A percentile compares a stretch with the other conserved stretches of the same genome.
phyloP scores from a whole-genome alignment of 2,888 invertebrate genomes.

The Drosophila glabriapex region DNA sequence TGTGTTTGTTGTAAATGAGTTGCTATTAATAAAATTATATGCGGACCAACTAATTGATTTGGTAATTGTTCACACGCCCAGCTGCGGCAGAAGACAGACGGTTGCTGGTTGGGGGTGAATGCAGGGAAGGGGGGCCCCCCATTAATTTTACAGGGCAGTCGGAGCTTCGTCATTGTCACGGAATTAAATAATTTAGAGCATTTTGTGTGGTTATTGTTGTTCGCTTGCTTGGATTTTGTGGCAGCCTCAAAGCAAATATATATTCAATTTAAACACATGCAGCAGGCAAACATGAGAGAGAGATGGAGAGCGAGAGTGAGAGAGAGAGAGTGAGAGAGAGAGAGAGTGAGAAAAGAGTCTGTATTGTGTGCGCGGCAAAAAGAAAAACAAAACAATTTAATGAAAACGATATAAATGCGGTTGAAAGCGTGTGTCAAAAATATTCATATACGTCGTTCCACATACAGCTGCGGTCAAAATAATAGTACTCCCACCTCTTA shows the following conservation, averaged over 20 bases:
- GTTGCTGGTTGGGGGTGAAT: not conserved
- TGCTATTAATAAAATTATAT: slow-evolving; percentile 32
- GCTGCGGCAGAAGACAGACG: not conserved
- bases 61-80: slow-evolving; percentile 53
- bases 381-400: slow-evolving; percentile 39
- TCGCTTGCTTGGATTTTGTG: slow-evolving; percentile 11
- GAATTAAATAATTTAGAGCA: slow-evolving; percentile 51
- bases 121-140: slow-evolving; percentile 1
- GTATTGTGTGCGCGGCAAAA: slow-evolving; percentile 1
- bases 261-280: slow-evolving; percentile 47
- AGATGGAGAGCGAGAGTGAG: not conserved
- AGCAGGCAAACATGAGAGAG: not conserved
- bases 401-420: slow-evolving; percentile 42
- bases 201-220: slow-evolving; percentile 26
- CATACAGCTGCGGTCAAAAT: not conserved
- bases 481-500: not conserved
- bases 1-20: slow-evolving; percentile 11
- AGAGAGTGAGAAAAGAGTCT: not conserved
- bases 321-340: too few relatives aligned
- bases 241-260: slow-evolving; percentile 57
- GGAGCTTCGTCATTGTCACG: slow-evolving; percentile 42
- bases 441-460: slow-evolving; percentile 46
- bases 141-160: slow-evolving; percentile 39
- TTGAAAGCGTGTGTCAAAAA: slow-evolving; percentile 52
- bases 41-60: slow-evolving; percentile 49